A percentile compares a stretch with the other conserved stretches of the same genome.
phyloP scores from a whole-genome alignment of 2,113 vertebrate genomes.

The Eublepharis macularius region DNA sequence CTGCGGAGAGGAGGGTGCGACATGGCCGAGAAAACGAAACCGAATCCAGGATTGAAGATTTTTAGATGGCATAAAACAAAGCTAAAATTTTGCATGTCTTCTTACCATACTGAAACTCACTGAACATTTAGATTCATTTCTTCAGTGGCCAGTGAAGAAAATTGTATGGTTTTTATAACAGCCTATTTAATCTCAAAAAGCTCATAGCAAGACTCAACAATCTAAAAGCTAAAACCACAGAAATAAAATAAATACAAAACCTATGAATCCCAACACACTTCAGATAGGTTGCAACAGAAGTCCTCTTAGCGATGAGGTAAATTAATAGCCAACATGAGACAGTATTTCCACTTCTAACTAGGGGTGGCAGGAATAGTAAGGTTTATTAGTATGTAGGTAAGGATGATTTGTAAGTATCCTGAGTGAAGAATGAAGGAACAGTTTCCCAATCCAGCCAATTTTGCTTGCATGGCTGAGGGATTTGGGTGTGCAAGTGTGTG shows the following conservation, averaged over 20 bases:
- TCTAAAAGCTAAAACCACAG: neutral
- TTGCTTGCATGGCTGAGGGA: too few species aligned
- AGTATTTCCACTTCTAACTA: neutral
- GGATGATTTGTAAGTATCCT: neutral
- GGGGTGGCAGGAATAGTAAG: too few species aligned
- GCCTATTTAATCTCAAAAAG: neutral
- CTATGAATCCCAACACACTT: neutral
- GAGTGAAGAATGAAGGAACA: neutral
- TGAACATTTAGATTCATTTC: neutral
- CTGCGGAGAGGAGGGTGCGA: too few species aligned
- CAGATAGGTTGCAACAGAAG: neutral
- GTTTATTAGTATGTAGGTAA: too few species aligned
- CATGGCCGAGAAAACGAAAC: too few species aligned
- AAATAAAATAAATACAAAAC: neutral
- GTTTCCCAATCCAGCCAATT: neutral
- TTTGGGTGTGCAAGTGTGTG: too few species aligned
- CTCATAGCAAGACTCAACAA: neutral
- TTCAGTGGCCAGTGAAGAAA: neutral
- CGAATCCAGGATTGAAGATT: conserved; percentile 4
- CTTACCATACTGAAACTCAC: neutral
- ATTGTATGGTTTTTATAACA: neutral
- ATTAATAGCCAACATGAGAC: neutral
- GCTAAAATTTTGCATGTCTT: neutral
- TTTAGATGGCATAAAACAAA: conserved; percentile 3
- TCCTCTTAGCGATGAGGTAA: neutral